Conservation (phyloP, 2,888 invertebrate species). For the Drepana falcataria region DNA sequence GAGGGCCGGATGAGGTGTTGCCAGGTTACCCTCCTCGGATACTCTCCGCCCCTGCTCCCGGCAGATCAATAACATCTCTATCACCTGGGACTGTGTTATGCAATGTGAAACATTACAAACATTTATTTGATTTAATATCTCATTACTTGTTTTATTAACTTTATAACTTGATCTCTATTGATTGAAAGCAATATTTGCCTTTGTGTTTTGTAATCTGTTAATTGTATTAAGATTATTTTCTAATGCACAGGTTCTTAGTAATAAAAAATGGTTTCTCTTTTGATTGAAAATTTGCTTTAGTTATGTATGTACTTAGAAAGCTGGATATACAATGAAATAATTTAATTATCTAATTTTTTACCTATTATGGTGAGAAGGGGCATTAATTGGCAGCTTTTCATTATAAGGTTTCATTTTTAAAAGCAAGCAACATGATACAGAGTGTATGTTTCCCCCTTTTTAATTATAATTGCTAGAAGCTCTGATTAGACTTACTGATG, state of each 20-base stretch:
- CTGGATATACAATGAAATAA: too few species aligned
- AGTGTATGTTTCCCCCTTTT: constrained; percentile 25
- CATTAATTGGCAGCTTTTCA: neutral
- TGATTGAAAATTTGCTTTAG: too few species aligned
- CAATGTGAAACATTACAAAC: constrained; percentile 43
- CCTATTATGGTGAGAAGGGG: too few species aligned
- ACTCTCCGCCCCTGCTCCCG: constrained; percentile 50
- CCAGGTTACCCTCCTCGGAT: constrained; percentile 64
- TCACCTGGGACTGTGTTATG: constrained; percentile 65
- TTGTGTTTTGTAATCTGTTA: too few species aligned
- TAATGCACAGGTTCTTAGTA: too few species aligned
- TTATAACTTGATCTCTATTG: constrained; percentile 3
- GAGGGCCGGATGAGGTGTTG: constrained; percentile 68
- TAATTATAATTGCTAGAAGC: constrained; percentile 9
- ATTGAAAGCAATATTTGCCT: neutral
- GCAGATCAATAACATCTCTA: constrained; percentile 74
- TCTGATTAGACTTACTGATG: neutral
- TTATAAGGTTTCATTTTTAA: constrained; percentile 27
- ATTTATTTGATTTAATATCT: constrained; percentile 14
- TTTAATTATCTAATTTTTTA: too few species aligned
- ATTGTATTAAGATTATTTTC: too few species aligned
- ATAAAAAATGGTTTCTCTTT: too few species aligned
- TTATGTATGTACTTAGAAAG: too few species aligned
- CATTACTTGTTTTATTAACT: constrained; percentile 11
- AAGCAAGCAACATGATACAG: constrained; percentile 26